phyloP scores from a whole-genome alignment of 2,888 invertebrate genomes.

The Sycophila texana region DNA sequence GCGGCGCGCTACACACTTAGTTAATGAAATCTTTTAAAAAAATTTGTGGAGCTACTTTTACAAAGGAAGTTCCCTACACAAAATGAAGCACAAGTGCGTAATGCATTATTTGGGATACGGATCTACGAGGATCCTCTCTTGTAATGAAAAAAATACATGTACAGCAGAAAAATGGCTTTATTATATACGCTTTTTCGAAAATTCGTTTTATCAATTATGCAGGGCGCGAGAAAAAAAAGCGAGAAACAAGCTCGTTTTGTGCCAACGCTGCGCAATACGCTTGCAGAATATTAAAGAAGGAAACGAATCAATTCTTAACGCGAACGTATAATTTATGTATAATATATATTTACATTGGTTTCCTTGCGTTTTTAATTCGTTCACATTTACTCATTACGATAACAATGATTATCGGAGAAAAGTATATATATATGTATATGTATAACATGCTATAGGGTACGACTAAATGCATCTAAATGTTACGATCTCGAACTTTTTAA shows the following conservation, averaged over 20 bases:
- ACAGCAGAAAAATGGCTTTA: constrained; percentile 11
- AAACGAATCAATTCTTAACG: constrained; percentile 34
- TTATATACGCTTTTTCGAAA: constrained; percentile 1
- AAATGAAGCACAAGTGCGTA: neutral
- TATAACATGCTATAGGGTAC: constrained; percentile 26
- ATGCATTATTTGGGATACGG: neutral
- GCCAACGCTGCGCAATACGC: constrained; percentile 62
- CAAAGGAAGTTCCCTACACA: neutral
- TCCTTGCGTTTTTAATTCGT: constrained; percentile 55
- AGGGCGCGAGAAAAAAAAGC: neutral
- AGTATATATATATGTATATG: constrained; percentile 17
- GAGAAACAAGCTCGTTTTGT: constrained; percentile 57
- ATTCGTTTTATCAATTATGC: neutral
- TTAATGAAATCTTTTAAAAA: neutral
- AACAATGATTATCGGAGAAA: constrained; percentile 47
- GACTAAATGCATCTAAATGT: constrained; percentile 42
- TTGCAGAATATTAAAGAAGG: constrained; percentile 35
- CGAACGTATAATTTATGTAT: constrained; percentile 38
- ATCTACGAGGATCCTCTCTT: neutral
- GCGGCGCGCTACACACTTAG: neutral
- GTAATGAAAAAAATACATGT: constrained; percentile 5
- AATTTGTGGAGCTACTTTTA: constrained; percentile 25
- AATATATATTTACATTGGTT: constrained; percentile 51
- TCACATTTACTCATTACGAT: constrained; percentile 30
- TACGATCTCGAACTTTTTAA: constrained; percentile 42